Base-by-base conservation (phyloP, 2,113 vertebrate genomes). In the Pitta sordida region DNA sequence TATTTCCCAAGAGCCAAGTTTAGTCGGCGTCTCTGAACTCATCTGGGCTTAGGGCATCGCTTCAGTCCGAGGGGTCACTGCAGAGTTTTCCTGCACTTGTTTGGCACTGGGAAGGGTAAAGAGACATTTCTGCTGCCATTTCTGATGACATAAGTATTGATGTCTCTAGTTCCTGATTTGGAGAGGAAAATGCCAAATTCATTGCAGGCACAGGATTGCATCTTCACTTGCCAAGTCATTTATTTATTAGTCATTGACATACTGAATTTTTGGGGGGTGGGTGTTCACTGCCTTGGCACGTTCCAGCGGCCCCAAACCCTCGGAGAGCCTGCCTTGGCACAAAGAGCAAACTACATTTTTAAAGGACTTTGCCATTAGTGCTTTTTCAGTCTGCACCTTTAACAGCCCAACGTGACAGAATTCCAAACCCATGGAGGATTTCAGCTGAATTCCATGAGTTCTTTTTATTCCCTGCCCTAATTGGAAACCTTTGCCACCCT, bases 291-390 rank as follows among this genome's bases (percentile, higher is more conserved):
- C 73, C 77, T 85, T 86, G 19, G 71, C 73, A 68, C 49, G 70
- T 64, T 26, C 91, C 90, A 48, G 81, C 74, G 24, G 9, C 37
- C 86, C 29, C 18, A 34, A 91, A 32, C 91, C 89, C 39, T 30
- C 92, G 64, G 36, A 4, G 75, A 84, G 67, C 77, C 93, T 84
- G 70, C 85, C 92, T 94, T 93, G 48, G 92, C n/a, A 14, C 96
- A 29, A 88, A 74, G 88, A 76, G 15, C 11, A 29, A 0, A 13
- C 95, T 88, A 11, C 6, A 11, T 55, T 82, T 34, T 23, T 60
- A 19, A 60, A 83, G 83, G 32, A 34, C 70, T 74, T 74, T 17
- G 52, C 75, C 74, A 2, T 75, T 27, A 4, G 21, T 26, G 2
- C 56, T n/a, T 44, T 15, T 41, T 78, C 63, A 37, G 15, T 70